Percentiles rank a stretch among this genome's conserved stretches.
Evolutionary conservation across 2,113 vertebrate genomes (phyloP).

Genomic region (Dicrurus megarhynchus): DNA sequence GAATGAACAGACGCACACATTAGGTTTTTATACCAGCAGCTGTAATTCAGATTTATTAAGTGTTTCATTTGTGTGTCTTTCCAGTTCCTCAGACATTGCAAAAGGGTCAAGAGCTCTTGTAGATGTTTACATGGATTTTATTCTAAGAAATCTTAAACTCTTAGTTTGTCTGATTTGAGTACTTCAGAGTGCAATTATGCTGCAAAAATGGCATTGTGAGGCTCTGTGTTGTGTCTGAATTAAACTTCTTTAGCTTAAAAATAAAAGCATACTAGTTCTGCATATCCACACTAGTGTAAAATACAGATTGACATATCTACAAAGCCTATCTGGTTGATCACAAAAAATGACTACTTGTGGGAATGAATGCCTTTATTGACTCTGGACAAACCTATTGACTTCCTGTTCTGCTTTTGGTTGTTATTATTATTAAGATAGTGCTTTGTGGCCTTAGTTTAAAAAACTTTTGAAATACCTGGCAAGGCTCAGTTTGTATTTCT

Average conservation of each 20-base stretch:
- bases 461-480: background rate
- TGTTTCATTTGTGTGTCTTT: background rate
- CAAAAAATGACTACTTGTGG: background rate
- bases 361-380: background rate
- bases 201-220: background rate
- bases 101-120: background rate
- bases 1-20: background rate
- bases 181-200: background rate
- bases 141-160: background rate
- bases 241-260: constrained; percentile 1
- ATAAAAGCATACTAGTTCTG: background rate
- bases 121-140: background rate
- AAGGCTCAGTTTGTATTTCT: background rate
- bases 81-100: background rate
- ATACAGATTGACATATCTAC: background rate
- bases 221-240: background rate
- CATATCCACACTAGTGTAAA: background rate
- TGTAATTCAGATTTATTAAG: background rate
- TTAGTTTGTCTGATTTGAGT: background rate
- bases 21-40: background rate
- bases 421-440: background rate
- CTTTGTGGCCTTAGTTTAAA: background rate
- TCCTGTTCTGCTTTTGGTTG: background rate
- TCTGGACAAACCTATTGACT: background rate
- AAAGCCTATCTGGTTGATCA: background rate